Base-by-base conservation (phyloP, 2,888 invertebrate genomes). In the Ypsolopha scabrella region DNA sequence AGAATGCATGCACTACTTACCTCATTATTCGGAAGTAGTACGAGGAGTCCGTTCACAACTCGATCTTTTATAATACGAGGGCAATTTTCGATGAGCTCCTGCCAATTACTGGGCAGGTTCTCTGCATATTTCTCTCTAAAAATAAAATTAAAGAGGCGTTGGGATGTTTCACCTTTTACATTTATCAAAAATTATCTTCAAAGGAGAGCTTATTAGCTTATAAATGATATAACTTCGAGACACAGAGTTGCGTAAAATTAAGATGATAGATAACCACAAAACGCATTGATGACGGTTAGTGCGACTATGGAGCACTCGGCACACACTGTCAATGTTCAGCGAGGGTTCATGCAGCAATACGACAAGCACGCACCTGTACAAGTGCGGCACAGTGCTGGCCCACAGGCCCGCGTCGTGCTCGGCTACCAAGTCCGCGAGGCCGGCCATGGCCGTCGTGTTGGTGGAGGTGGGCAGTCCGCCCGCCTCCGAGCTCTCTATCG, bases 71-170 rank as follows among this genome's bases (percentile, higher is more conserved):
- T 74, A 53, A 91, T 87, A 47, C 75, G 79, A 0, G 89, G 82
- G 62, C 89, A 88, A 53, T 85, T 80, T 61, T 90, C 88, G 33
- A 91, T 75, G 48, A 91, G 68, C 51, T 88, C 85, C 63, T 90
- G 79, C 92, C 94, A 93, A 67, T 92, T 88, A 9, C 77, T 78
- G 0, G 94, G 94, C 48, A 94, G 74, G 51, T 88, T 88, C 68
- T 93, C 92, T 1, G 87, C 76, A 62, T 89, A 92, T 54, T 88
- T 87, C 54, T 89, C 82, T 52, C 88, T 88, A 62, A 88, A 82
- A 53, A 48, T 24, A 46, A 37, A 47, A 37, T 9, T 13, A 14
- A 43, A 13, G 13, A 24, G 43, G 43, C 14, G 24, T 13, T 13
- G 13, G 14, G 43, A 43, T 43, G 13, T 43, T 43, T 13, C 13